These are phyloP conservation scores for Augochlorella aurata DNA, from an alignment of 2,888 invertebrate genomes.

Conservation along the genomic window DNA sequence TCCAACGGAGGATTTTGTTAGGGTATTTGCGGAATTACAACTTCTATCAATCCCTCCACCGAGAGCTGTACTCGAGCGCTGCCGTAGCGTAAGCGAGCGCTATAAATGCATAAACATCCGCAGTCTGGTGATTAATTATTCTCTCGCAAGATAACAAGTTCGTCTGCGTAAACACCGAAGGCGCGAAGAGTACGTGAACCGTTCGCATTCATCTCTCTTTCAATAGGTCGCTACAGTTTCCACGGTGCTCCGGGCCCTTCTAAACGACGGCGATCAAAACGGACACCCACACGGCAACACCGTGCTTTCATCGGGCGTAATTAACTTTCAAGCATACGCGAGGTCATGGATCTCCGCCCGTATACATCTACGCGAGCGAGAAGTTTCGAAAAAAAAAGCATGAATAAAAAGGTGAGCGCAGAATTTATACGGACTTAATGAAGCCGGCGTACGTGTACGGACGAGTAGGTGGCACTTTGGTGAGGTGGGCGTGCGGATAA, in stretches of 20 bases:
- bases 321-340: constrained; percentile 24
- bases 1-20: no score
- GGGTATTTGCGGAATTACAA: not conserved
- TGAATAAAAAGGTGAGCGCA: not conserved
- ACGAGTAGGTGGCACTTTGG: not conserved
- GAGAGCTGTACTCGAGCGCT: not conserved
- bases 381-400: not conserved
- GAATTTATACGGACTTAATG: not conserved
- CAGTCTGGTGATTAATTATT: constrained; percentile 36
- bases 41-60: not conserved
- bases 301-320: constrained; percentile 11
- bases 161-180: constrained; percentile 18
- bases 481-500: not conserved
- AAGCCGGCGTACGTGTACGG: not conserved
- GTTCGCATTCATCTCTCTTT: constrained; percentile 39
- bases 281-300: not conserved
- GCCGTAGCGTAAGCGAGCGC: not conserved
- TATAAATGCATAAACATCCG: constrained; percentile 7
- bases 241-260: constrained; percentile 18
- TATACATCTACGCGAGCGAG: not conserved
- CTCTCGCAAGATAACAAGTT: constrained; percentile 12
- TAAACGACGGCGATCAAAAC: constrained; percentile 26
- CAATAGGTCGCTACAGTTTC: constrained; percentile 11
- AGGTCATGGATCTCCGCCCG: not conserved
- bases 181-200: constrained; percentile 16